Conservation (phyloP, 2,888 invertebrate species). For the Gordius sp. region DNA sequence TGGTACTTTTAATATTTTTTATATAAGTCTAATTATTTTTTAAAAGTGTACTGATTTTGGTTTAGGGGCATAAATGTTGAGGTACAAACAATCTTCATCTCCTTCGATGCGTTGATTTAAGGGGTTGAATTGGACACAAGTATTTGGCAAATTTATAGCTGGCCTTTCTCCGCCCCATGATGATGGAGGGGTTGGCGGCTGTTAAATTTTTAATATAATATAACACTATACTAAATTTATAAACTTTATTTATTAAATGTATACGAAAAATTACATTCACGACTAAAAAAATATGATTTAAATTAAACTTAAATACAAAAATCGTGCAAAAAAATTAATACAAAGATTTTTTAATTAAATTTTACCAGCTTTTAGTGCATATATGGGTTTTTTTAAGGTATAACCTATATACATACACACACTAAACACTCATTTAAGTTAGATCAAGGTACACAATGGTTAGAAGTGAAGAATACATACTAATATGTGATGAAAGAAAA, state of each 20-base stretch:
- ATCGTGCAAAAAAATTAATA: no score
- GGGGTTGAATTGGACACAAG: not conserved
- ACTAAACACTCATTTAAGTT: no score
- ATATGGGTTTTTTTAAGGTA: no score
- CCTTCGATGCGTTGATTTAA: not conserved
- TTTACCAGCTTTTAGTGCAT: no score
- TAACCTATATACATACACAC: no score
- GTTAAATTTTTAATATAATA: not conserved
- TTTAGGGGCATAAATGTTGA: not conserved
- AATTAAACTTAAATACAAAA: no score
- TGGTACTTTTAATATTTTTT: not conserved
- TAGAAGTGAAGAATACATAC: no score
- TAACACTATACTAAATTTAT: not conserved
- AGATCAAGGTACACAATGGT: no score
- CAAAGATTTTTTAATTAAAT: no score
- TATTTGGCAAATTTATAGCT: not conserved
- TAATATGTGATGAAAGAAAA: no score
- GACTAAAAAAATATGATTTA: no score
- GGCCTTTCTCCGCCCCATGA: not conserved
- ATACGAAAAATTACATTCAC: no score
- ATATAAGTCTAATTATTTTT: not conserved
- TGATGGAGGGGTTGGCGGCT: not conserved
- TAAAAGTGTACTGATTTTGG: not conserved
- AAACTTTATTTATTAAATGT: not conserved
- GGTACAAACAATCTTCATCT: slow-evolving; percentile 8